Evolutionary conservation across 2,113 vertebrate genomes (phyloP).

Genomic region (Antidorcas marsupialis): DNA sequence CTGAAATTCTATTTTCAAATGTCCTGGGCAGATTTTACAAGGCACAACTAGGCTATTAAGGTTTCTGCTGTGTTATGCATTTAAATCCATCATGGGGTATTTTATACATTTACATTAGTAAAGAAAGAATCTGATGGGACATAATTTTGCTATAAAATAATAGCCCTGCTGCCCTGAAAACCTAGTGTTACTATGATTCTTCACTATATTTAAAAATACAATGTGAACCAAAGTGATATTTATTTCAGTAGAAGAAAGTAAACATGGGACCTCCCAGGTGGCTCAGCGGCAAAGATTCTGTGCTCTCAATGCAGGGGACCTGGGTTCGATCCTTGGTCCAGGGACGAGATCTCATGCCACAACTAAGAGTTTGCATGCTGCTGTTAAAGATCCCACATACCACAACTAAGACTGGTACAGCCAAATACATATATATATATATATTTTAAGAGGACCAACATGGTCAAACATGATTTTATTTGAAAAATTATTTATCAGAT

Average conservation of each 20-base stretch:
- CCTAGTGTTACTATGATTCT: neutral
- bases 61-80: neutral
- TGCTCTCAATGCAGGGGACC: neutral
- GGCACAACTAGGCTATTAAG: neutral
- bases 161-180: rapidly evolving
- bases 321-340: neutral
- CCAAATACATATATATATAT: neutral
- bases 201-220: neutral
- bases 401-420: neutral
- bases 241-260: neutral
- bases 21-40: neutral
- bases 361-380: neutral
- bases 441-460: neutral
- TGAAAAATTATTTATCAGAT: neutral
- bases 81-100: neutral
- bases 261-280: neutral
- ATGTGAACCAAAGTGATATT: neutral
- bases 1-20: neutral
- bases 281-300: neutral
- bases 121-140: neutral
- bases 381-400: neutral
- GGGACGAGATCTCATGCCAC: neutral
- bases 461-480: neutral
- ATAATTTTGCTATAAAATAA: neutral
- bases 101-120: neutral